Evolutionary conservation across 2,888 invertebrate species (phyloP), one percentile per base, ranked within the genome.

Genomic region (Ligdia adustata): DNA sequence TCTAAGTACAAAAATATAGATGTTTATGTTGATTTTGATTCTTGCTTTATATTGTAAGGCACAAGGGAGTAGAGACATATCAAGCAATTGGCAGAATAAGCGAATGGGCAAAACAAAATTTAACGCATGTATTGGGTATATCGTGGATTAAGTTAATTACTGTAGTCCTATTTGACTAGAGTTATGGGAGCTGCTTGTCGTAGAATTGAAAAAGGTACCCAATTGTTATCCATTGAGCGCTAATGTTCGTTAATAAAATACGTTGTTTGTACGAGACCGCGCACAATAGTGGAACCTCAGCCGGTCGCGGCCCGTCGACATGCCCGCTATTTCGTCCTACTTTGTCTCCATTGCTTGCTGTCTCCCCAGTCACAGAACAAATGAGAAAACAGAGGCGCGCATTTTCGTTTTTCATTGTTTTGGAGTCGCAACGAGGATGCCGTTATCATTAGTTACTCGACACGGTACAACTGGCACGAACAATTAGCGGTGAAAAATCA

Each of bases 161-260:
- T n/a, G n/a, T n/a, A n/a, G n/a, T n/a, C n/a, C n/a, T n/a, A n/a
- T n/a, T n/a, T n/a, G n/a, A n/a, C n/a, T n/a, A n/a, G n/a, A n/a
- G n/a, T n/a, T n/a, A n/a, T n/a, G n/a, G n/a, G n/a, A n/a, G n/a
- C n/a, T n/a, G n/a, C n/a, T n/a, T n/a, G n/a, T n/a, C n/a, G n/a
- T n/a, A n/a, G n/a, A n/a, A n/a, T n/a, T n/a, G n/a, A n/a, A n/a
- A n/a, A n/a, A n/a, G n/a, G n/a, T n/a, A 18, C 11, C 7, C 7
- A 32, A 32, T 18, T 15, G n/a, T 15, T 32, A 79, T 77, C 75
- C 79, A 73, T 78, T 77, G 77, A 64, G 66, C 60, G 66, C 64
- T 82, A 84, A 88, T 86, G 82, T 72, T 69, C 68, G 69, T 72
- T 76, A 79, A 82, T 86, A 85, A 83, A 87, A 84, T 80, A 84